phyloP scores from a whole-genome alignment of 2,113 vertebrate genomes.

The Eptesicus fuscus region DNA sequence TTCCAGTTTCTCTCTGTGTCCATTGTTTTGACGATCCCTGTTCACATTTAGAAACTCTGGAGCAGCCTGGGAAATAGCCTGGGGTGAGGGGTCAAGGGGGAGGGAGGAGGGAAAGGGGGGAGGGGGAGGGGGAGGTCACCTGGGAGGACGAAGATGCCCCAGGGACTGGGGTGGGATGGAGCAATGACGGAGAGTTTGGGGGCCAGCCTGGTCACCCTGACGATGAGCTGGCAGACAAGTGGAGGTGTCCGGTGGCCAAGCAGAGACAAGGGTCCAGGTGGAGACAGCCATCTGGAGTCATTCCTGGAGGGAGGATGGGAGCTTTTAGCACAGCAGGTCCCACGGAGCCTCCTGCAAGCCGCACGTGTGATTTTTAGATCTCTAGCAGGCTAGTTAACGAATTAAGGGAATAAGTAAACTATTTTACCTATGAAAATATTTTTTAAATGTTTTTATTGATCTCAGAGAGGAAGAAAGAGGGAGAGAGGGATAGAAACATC shows the following conservation, averaged over 20 bases:
- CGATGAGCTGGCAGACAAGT: accelerated
- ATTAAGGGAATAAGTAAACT: background rate
- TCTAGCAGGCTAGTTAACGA: background rate
- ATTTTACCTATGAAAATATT: too few relatives aligned
- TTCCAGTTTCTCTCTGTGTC: background rate
- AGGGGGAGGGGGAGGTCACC: accelerated
- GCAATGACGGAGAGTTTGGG: accelerated
- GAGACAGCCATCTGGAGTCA: accelerated
- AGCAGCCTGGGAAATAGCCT: background rate
- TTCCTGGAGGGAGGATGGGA: background rate
- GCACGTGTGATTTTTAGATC: background rate
- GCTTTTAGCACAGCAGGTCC: background rate
- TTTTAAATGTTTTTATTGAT: too few relatives aligned
- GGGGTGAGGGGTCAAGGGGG: accelerated
- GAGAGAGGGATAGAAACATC: too few relatives aligned
- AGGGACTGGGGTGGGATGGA: accelerated
- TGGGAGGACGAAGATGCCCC: accelerated
- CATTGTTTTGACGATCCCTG: background rate
- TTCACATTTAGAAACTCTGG: background rate
- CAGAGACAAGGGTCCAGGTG: background rate
- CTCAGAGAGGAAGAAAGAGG: too few relatives aligned
- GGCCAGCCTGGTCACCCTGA: accelerated
- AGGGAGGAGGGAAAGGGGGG: accelerated
- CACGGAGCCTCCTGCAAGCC: background rate
- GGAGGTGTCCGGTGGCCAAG: accelerated